These are phyloP conservation scores for Epinephelus lanceolatus DNA, from an alignment of 2,113 vertebrate species.

Conservation along the genomic window DNA sequence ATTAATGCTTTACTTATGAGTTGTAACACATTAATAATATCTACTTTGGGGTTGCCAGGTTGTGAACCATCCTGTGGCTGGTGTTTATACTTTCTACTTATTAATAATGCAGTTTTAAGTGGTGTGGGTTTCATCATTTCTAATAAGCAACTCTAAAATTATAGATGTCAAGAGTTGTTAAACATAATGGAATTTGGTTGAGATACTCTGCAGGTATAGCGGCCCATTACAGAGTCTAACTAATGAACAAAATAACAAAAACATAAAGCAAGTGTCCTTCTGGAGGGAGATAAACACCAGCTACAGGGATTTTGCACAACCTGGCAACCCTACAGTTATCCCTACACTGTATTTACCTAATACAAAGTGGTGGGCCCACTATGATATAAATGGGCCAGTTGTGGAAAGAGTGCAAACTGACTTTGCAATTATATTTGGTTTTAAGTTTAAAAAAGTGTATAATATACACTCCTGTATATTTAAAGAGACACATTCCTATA, in stretches of 20 bases:
- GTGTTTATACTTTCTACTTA: too few relatives aligned
- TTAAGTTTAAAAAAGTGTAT: too few relatives aligned
- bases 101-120: not conserved
- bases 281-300: not conserved
- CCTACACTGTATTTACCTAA: not conserved
- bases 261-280: not conserved
- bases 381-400: not conserved
- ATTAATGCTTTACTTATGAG: not conserved
- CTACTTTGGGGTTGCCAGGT: not conserved
- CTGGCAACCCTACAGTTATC: not conserved
- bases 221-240: not conserved
- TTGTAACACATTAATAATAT: too few relatives aligned
- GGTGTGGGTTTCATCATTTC: not conserved
- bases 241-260: not conserved
- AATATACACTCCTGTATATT: not conserved
- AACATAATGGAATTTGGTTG: not conserved
- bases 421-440: too few relatives aligned
- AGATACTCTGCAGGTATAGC: not conserved
- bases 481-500: not conserved
- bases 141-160: not conserved
- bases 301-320: not conserved
- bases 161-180: not conserved
- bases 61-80: not conserved
- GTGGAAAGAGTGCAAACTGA: too few relatives aligned
- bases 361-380: not conserved